Evolutionary conservation across 2,888 invertebrate genomes (phyloP).

Genomic region (Dasysyrphus albostriatus): DNA sequence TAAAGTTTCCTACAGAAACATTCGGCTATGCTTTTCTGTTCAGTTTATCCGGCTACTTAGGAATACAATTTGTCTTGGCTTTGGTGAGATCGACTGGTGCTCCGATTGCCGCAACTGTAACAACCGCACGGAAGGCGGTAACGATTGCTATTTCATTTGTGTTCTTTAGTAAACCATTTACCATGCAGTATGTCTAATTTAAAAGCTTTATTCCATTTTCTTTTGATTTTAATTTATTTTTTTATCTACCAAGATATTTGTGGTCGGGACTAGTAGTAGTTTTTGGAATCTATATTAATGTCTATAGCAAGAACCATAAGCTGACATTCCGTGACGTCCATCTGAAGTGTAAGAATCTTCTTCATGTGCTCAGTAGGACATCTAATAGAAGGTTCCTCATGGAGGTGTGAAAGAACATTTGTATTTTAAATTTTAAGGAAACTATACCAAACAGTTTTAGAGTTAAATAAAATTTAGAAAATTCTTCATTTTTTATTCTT

Average conservation of each 20-base stretch:
- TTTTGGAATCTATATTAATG: slow-evolving; percentile 96
- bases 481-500: not conserved
- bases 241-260: slow-evolving; percentile 87
- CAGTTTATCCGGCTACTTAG: slow-evolving; percentile 95
- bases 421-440: not conserved
- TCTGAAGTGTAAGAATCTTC: slow-evolving; percentile 74
- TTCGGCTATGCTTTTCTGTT: slow-evolving; percentile 94
- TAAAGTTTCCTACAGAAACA: slow-evolving; percentile 89
- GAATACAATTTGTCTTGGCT: slow-evolving; percentile 96
- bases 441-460: slow-evolving; percentile 24
- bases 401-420: slow-evolving; percentile 78
- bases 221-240: not conserved
- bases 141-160: slow-evolving; percentile 96
- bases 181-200: slow-evolving; percentile 90
- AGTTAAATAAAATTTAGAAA: slow-evolving; percentile 24
- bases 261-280: slow-evolving; percentile 96
- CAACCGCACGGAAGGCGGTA: slow-evolving; percentile 95
- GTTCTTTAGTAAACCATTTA: slow-evolving; percentile 97
- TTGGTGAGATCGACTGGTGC: slow-evolving; percentile 95
- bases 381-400: slow-evolving; percentile 80
- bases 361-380: slow-evolving; percentile 74
- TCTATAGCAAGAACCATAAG: slow-evolving; percentile 91
- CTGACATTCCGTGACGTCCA: slow-evolving; percentile 80
- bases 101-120: slow-evolving; percentile 96
- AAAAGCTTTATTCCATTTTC: not conserved